These are phyloP conservation scores for Andrena flavipes DNA, from an alignment of 2,888 invertebrate species.

Conservation along the genomic window DNA sequence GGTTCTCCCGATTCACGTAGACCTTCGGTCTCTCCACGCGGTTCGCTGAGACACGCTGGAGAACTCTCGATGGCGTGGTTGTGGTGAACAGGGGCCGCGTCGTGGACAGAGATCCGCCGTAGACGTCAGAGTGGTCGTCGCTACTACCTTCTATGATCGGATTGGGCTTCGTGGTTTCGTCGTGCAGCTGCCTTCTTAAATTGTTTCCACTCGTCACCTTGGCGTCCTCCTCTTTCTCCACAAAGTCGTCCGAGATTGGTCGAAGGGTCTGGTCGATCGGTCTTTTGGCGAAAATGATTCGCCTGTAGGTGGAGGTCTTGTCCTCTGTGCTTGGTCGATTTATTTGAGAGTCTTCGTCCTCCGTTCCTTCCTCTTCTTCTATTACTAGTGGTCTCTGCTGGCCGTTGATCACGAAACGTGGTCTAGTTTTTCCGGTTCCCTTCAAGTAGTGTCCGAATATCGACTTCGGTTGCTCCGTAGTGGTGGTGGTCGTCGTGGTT, in stretches of 20 bases:
- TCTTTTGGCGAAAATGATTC: constrained; percentile 79
- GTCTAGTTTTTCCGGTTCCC: constrained; percentile 75
- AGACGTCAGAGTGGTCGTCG: constrained; percentile 89
- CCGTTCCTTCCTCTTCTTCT: constrained; percentile 73
- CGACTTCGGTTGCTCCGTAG: constrained; percentile 77
- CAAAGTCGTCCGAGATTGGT: constrained; percentile 83
- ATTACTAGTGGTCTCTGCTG: constrained; percentile 78
- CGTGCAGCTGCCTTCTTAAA: constrained; percentile 88
- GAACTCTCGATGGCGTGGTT: constrained; percentile 86
- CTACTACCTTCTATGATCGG: constrained; percentile 81
- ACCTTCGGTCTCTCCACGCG: constrained; percentile 78
- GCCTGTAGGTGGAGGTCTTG: constrained; percentile 72
- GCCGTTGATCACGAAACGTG: constrained; percentile 79
- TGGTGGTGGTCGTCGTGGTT: constrained; percentile 78
- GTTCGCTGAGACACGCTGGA: constrained; percentile 80
- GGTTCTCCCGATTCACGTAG: constrained; percentile 76
- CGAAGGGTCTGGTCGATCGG: constrained; percentile 80
- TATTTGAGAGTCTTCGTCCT: constrained; percentile 81
- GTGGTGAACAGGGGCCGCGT: constrained; percentile 90
- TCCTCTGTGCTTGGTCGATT: constrained; percentile 78
- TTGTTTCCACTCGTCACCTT: constrained; percentile 86
- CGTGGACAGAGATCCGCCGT: constrained; percentile 88
- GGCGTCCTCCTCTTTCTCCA: constrained; percentile 84
- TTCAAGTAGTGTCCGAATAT: constrained; percentile 79
- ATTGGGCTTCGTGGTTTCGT: constrained; percentile 85